Evolutionary conservation across 2,113 vertebrate genomes (phyloP), one percentile per base, ranked within the genome.

Genomic region (Ptyas mucosa): DNA sequence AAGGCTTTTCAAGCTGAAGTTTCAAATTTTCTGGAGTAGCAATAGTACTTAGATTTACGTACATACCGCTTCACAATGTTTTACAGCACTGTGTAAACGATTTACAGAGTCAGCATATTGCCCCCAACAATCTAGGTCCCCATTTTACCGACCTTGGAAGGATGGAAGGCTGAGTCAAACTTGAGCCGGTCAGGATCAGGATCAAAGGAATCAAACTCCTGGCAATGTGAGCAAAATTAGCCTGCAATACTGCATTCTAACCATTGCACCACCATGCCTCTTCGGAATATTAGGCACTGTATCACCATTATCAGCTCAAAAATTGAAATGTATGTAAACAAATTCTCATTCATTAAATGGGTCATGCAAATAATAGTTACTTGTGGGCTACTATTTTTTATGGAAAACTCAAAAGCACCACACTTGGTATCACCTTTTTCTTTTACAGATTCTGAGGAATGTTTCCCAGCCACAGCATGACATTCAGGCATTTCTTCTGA

Each of bases 351-450:
- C 39, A 46, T 85, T 86, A 54, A 91, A 46, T 34, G 34, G 53
- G 8, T 61, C 24, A 61, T 51, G 26, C 8, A 87, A 23, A 85
- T 52, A 15, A 85, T 39, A 51, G 11, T 87, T 87, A 21, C 1
- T 87, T 43, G 43, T 51, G 54, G 29, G 7, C 21, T 39, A 11
- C 46, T 53, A 12, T n/a, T 18, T 61, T 75, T 88, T 88, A 46
- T 26, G 55, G 52, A 81, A 39, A 86, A 34, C 26, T 90, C 43
- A 86, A 12, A 92, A 43, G 21, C 34, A 81, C 26, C 26, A 12
- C 61, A n/a, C 69, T 23, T 1, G 3, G 61, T 85, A 52, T 96
- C 93, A 98, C 98, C 97, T 96, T 97, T 97, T 90, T 94, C 97
- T 91, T 96, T 95, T 49, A 51, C 0, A 93, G 91, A 7, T 85